Evolutionary conservation across 2,888 invertebrate species (phyloP).

Genomic region (Nomada goodeniana): DNA sequence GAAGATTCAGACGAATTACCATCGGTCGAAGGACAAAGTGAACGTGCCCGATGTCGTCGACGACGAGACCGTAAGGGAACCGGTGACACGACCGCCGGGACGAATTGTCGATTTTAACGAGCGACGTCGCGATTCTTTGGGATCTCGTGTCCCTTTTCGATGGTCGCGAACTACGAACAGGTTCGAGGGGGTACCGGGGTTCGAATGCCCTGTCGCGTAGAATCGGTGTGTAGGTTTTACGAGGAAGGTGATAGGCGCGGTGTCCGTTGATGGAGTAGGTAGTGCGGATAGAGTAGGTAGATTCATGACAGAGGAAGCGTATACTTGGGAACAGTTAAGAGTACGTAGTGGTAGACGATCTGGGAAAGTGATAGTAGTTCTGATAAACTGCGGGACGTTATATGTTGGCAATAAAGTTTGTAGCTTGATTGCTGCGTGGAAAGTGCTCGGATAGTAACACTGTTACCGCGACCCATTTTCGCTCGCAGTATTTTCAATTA

Average conservation of each 20-base stretch:
- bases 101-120: conserved; percentile 53
- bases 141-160: not conserved
- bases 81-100: conserved; percentile 12
- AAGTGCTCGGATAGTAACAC: too few species aligned
- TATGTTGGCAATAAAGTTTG: not conserved
- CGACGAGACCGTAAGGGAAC: conserved; percentile 6
- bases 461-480: too few species aligned
- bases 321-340: not conserved
- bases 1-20: conserved; percentile 49
- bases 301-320: not conserved
- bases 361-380: not conserved
- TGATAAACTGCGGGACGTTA: not conserved
- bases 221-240: conserved; percentile 2
- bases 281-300: not conserved
- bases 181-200: not conserved
- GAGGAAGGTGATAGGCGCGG: not conserved
- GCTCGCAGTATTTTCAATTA: too few species aligned
- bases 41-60: conserved; percentile 43
- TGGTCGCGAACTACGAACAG: not conserved
- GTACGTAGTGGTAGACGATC: not conserved
- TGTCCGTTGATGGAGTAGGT: not conserved
- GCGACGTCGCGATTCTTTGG: conserved; percentile 26
- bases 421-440: too few species aligned
- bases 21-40: conserved; percentile 41
- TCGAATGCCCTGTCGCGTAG: not conserved